Evolutionary conservation across 2,888 invertebrate genomes (phyloP), one percentile per base, ranked within the genome.

Genomic region (Cheilosia pagana): DNA sequence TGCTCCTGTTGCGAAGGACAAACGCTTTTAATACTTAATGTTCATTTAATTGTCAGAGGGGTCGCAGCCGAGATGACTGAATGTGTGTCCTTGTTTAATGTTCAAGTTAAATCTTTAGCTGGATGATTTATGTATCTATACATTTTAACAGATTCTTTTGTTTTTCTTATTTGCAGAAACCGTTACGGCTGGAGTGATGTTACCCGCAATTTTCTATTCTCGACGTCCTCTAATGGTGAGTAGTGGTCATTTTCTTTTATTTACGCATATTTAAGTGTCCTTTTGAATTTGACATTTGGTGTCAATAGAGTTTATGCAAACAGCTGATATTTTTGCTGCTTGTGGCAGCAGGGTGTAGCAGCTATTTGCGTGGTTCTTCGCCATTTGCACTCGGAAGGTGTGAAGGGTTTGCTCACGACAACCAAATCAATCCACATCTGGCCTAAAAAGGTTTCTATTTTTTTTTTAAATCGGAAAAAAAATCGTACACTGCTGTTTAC

Each of bases 111-210:
- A 35, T 35, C 12, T 35, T 35, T 10, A 12, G 35, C 35, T 35
- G 35, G 3, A 35, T 35, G 2, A 5, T 16, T 45, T 45, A 7
- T 14, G 7, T 43, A 43, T 7, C 0, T 43, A 19, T 45, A 16
- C 6, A 45, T 19, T 16, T 45, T 45, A 21, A 16, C 1, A 60
- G 39, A 67, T 55, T 55, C 7, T 23, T 48, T n/a, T 59, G 14
- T 21, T 41, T 67, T 50, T 65, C 60, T 45, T 45, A 3, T 35
- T 89, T 88, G 0, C 89, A 92, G 92, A 89, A 95, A 95, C 91
- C 93, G 94, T 87, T 95, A 94, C 89, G 95, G 95, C 81, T 95
- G 94, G 95, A 94, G 94, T 90, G 93, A 94, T 70, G 92, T 93
- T 88, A 94, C 94, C 25, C 94, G 94, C 70, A 93, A 93, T 67